Base-by-base conservation (phyloP, 2,888 invertebrate species). In the Troides aeacus region DNA sequence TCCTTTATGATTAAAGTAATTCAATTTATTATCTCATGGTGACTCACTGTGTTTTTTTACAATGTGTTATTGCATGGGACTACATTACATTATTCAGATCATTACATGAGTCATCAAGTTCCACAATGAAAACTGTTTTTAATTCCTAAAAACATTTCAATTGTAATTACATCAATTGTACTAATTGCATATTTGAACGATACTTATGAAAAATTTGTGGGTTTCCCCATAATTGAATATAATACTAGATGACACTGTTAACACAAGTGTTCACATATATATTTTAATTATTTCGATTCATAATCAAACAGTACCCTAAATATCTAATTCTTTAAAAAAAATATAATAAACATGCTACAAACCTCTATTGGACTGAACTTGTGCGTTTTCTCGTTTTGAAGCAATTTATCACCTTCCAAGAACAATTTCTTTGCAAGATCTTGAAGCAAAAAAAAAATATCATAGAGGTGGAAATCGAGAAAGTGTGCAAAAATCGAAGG, bases 401-500 rank as follows among this genome's bases (percentile, higher is more conserved):
- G 86, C 68, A 96, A 80, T 56, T 92, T 89, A 81, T 97, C 96
- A 17, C 96, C 97, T 86, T 95, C 95, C 72, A 94, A 93, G 85
- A 95, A 97, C 78, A 97, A 94, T 73, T 95, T 94, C 75, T 96
- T 93, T 0, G 98, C 97, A 83, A 98, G 93, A 81, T 95, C 95
- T 89, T 97, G 97, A 21, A 97, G 90, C 75, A 99, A 88, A 82
- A 97, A 98, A 80, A 96, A 96, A 76, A 98, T 96, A 86, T 99
- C 99, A 88, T 98, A 99, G 77, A 96, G 90, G 83, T 97, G 96
- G 78, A 99, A 96, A 81, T 98, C 95, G 71, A 99, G 91, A 90
- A 99, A 99, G 72, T 96, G 94, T 1, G 97, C 96, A 75, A 98
- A 93, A 71, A 95, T 94, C 73, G 95, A 94, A 0, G 98, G 98